These are phyloP conservation scores for Garra rufa DNA, from an alignment of 2,113 vertebrate species.

Conservation along the genomic window DNA sequence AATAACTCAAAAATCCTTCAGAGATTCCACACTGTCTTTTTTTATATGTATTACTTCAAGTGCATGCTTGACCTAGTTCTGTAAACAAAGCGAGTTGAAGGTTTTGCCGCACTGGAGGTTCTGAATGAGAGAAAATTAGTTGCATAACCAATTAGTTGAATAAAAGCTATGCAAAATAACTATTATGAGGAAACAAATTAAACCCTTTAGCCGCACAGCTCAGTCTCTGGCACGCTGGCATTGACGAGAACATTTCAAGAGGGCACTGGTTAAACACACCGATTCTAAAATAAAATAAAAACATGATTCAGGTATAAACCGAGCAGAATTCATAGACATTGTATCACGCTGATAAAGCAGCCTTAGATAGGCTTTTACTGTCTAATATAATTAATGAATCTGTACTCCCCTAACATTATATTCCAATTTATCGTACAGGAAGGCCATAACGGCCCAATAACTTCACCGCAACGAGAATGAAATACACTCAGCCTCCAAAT, in stretches of 20 bases:
- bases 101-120: conserved; percentile 26
- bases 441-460: conserved; percentile 51
- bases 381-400: conserved; percentile 57
- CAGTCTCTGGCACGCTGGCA: background rate
- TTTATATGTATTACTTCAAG: conserved; percentile 34
- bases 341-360: conserved; percentile 51
- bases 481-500: conserved; percentile 46
- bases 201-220: conserved; percentile 22
- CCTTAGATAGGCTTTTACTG: conserved; percentile 47
- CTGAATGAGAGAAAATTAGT: conserved; percentile 42
- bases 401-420: conserved; percentile 56
- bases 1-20: conserved; percentile 3
- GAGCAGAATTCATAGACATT: conserved; percentile 33
- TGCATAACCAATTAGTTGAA: conserved; percentile 44
- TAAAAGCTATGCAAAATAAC: conserved; percentile 12
- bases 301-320: conserved; percentile 19
- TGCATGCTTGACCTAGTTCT: conserved; percentile 40
- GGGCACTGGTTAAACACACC: background rate
- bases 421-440: conserved; percentile 54
- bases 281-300: conserved; percentile 10
- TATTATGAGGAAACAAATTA: conserved; percentile 8
- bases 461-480: conserved; percentile 48
- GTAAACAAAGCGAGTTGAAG: conserved; percentile 39
- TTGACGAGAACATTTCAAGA: conserved; percentile 28
- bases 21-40: background rate